Percentiles rank a stretch among this genome's conserved stretches.
phyloP scores from a whole-genome alignment of 2,888 invertebrate genomes.

The Lapara coniferarum region DNA sequence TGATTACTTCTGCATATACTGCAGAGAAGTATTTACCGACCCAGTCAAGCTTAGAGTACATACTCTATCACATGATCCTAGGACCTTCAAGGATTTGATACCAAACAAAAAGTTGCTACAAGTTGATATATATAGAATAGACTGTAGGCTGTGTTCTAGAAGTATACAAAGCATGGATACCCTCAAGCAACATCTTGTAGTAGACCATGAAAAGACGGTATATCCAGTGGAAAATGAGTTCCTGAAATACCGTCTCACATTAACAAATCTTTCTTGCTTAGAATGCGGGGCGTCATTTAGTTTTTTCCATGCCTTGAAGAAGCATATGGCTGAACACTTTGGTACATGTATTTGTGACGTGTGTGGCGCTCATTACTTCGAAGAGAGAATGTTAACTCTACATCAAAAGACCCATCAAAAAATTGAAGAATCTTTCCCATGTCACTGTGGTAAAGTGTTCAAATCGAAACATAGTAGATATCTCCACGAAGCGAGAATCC shows the following conservation, averaged over 20 bases:
- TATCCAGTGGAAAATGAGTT: conserved; percentile 59
- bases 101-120: conserved; percentile 57
- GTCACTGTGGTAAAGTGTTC: conserved; percentile 76
- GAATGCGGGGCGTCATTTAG: conserved; percentile 59
- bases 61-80: conserved; percentile 61
- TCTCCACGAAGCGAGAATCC: conserved; percentile 64
- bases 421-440: conserved; percentile 73
- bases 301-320: conserved; percentile 69
- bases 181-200: conserved; percentile 58
- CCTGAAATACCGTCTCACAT: conserved; percentile 61
- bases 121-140: conserved; percentile 62
- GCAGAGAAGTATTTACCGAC: conserved; percentile 65
- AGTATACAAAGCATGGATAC: conserved; percentile 54
- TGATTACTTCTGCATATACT: conserved; percentile 67
- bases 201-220: conserved; percentile 51
- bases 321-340: conserved; percentile 74
- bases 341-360: conserved; percentile 71
- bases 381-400: conserved; percentile 68
- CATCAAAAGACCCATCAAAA: conserved; percentile 67
- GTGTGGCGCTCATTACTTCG: conserved; percentile 77
- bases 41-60: conserved; percentile 63
- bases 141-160: conserved; percentile 64
- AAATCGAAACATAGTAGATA: conserved; percentile 70
- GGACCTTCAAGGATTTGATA: conserved; percentile 52
- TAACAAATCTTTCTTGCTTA: conserved; percentile 54